Base-by-base conservation (phyloP, 1,140 invertebrate species). In the Caerostris darwini region DNA sequence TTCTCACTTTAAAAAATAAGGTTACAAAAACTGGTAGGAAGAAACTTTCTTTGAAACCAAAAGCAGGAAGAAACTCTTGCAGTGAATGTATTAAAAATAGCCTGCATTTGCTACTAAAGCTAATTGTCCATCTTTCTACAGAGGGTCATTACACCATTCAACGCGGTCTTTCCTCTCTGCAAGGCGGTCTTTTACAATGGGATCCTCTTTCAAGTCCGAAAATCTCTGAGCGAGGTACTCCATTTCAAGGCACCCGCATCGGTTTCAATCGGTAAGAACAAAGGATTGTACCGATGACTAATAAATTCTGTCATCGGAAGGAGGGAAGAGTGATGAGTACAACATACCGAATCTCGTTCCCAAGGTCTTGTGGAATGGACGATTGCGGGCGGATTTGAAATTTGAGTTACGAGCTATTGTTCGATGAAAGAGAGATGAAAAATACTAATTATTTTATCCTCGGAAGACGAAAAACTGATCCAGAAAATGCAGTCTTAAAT, bases 221-320 rank as follows among this genome's bases (percentile, higher is more conserved):
- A 50, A 50, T 77, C 19, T 14, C 19, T 12, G 34, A 50, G 34
- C 7, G 8, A 50, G 7, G 19, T 77, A 77, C 34, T 77, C 34
- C 71, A 77, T 77, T 77, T 53, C 10, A 50, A 77, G 71, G 34
- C 10, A 12, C 71, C 71, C 71, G 71, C 71, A 69, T 69, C 17
- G 67, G 67, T 69, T 53, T 14, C 50, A 56, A 57, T 83, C 7
- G 82, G 56, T 3, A 83, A 83, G 82, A 83, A 83, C 82, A 83
- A 83, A 83, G 54, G 54, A 50, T 12, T 77, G 34, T 34, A 8
- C 3, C 34, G 71, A 77, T 77, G 71, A 77, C 71, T 77, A 77
- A 77, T 77, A 77, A 77, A 77, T 77, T 77, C 71, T 53, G 82
- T 57, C 53, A 57, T 83, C n/a, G 82, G 57, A 83, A 19, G 17